Conservation (phyloP, 92 coral and sea anemone species). For the Porites lobata region DNA sequence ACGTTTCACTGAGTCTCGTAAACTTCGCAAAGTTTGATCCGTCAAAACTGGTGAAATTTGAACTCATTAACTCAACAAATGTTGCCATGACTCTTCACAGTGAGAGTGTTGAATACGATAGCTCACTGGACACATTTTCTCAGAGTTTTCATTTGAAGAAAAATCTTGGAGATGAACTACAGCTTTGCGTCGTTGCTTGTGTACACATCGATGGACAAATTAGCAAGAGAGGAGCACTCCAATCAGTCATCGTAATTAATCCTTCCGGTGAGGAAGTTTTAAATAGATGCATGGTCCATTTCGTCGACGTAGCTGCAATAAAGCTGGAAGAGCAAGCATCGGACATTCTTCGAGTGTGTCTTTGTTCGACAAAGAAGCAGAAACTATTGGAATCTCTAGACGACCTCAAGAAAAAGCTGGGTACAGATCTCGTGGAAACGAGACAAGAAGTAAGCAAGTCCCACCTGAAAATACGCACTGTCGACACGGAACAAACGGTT, state of each 20-base stretch:
- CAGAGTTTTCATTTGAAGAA: slow-evolving; percentile 1
- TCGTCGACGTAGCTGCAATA: neutral
- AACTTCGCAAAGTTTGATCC: slow-evolving; percentile 29
- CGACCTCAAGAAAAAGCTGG: neutral
- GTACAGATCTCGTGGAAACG: neutral
- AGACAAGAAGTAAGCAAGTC: neutral
- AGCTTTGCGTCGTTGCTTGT: neutral
- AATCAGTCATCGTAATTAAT: neutral
- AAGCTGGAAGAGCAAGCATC: neutral
- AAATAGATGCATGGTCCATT: neutral
- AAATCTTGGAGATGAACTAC: neutral
- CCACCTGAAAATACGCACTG: neutral
- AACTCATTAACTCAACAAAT: neutral
- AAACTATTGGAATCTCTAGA: neutral
- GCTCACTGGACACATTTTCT: neutral
- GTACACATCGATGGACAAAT: slow-evolving; percentile 1
- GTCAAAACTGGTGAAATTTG: slow-evolving; percentile 17
- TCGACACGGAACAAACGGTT: neutral
- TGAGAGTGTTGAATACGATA: neutral
- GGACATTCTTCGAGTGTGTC: neutral
- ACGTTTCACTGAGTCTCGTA: slow-evolving; percentile 9
- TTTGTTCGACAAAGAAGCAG: slow-evolving; percentile 4
- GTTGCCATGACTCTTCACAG: neutral
- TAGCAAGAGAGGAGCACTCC: neutral
- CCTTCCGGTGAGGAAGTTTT: neutral